These are phyloP conservation scores for Ibycter americanus DNA, from an alignment of 2,797 vertebrate species.

Conservation along the genomic window DNA sequence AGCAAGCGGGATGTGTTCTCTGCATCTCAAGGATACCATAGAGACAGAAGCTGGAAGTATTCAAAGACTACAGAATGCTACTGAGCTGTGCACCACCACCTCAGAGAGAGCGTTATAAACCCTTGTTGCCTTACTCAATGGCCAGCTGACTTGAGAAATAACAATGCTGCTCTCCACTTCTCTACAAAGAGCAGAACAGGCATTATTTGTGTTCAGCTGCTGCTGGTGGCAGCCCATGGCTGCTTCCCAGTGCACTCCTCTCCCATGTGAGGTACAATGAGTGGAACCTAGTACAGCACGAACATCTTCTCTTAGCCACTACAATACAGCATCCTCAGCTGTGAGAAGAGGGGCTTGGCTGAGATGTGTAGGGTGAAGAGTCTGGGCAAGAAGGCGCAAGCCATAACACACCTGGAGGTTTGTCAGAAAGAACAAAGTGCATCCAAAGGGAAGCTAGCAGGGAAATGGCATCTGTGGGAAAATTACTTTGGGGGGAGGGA, in stretches of 20 bases:
- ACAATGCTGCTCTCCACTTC: background rate
- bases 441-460: background rate
- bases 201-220: background rate
- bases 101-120: background rate
- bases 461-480: background rate
- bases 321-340: background rate
- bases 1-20: accelerated
- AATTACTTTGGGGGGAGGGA: too few species aligned
- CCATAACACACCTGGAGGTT: background rate
- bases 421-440: background rate
- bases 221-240: background rate
- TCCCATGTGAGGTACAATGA: accelerated
- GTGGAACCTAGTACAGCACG: background rate
- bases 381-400: background rate
- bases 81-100: background rate
- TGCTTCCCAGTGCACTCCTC: background rate
- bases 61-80: background rate
- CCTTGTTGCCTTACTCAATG: too few species aligned
- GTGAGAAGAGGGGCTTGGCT: background rate
- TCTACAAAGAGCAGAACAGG: background rate
- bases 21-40: background rate
- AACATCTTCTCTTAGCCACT: background rate
- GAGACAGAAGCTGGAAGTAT: background rate
- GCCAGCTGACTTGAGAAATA: background rate
- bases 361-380: background rate